Base-by-base conservation (phyloP, 2,797 vertebrate genomes). In the Gila robusta region DNA sequence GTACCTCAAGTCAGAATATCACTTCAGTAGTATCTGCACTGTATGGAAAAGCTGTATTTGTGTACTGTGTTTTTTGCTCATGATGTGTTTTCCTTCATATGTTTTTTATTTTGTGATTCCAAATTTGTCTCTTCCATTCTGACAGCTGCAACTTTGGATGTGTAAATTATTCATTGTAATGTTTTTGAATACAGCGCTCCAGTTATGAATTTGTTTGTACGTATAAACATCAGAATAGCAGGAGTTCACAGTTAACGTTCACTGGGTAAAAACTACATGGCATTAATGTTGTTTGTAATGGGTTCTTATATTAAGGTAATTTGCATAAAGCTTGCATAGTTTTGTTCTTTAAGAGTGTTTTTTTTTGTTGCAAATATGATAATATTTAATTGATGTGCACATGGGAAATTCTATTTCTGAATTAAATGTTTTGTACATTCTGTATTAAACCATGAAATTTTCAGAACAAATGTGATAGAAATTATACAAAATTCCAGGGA, bases 51-150 rank as follows among this genome's bases (percentile, higher is more conserved):
- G 67, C 49, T 80, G 59, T 44, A 28, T 62, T 62, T 67, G 64
- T 19, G 32, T 16, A 35, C 44, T 82, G 52, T 81, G 37, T 69
- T 41, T 28, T 80, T 72, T 78, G 37, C 35, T 44, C 39, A 37
- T 17, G 52, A 17, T 47, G 32, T 67, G 52, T 54, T 91, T 49
- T 90, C 26, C 1, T 62, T 90, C 86, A 59, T 66, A n/a, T 72
- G 67, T 26, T 86, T 90, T 81, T 71, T 66, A 17, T 70, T 87
- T n/a, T 49, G 19, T 49, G 28, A 26, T 74, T 52, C 41, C 7
- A n/a, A 17, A 32, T 84, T 28, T 17, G 41, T 76, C n/a, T 76
- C 19, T 66, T 76, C 26, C 8, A 8, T 35, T 11, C 8, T 64
- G 19, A n/a, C 54, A 74, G 32, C 54, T 74, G 49, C 39, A 64